Percentiles rank a stretch among this genome's conserved stretches.
phyloP scores from a whole-genome alignment of 2,888 invertebrate genomes.

The Desoria tigrina region DNA sequence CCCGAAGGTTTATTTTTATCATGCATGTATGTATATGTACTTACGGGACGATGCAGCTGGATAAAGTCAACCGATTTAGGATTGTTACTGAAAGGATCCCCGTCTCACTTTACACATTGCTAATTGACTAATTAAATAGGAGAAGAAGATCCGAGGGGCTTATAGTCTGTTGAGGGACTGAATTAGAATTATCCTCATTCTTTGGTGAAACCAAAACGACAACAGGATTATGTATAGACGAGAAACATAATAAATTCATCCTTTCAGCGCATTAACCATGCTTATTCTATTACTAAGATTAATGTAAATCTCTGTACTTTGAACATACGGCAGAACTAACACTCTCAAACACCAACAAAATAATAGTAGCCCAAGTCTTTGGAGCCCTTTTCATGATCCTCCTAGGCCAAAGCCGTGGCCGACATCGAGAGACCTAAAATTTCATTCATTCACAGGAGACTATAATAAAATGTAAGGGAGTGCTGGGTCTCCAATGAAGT shows the following conservation, averaged over 20 bases:
- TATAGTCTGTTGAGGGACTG: neutral
- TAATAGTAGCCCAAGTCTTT: neutral
- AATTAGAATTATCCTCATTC: constrained; percentile 23
- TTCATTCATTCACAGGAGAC: neutral
- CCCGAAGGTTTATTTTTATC: too few relatives aligned
- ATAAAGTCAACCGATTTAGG: too few relatives aligned
- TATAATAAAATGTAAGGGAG: neutral
- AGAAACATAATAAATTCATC: constrained; percentile 38
- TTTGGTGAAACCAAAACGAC: constrained; percentile 15
- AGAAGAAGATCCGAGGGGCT: constrained; percentile 20
- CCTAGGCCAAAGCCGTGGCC: neutral
- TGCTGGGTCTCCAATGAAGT: too few relatives aligned
- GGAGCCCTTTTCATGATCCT: neutral
- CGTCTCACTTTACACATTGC: too few relatives aligned
- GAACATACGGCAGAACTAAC: constrained; percentile 3
- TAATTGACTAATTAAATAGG: constrained; percentile 41
- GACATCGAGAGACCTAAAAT: neutral
- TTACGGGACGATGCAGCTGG: too few relatives aligned
- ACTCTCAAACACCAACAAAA: neutral
- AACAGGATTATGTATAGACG: constrained; percentile 15
- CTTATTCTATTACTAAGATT: constrained; percentile 41
- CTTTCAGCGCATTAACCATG: constrained; percentile 34
- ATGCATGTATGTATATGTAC: too few relatives aligned
- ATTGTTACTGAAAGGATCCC: too few relatives aligned
- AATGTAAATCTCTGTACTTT: constrained; percentile 38